These are phyloP conservation scores for Plagodis pulveraria DNA, from an alignment of 2,888 invertebrate genomes.

Conservation along the genomic window DNA sequence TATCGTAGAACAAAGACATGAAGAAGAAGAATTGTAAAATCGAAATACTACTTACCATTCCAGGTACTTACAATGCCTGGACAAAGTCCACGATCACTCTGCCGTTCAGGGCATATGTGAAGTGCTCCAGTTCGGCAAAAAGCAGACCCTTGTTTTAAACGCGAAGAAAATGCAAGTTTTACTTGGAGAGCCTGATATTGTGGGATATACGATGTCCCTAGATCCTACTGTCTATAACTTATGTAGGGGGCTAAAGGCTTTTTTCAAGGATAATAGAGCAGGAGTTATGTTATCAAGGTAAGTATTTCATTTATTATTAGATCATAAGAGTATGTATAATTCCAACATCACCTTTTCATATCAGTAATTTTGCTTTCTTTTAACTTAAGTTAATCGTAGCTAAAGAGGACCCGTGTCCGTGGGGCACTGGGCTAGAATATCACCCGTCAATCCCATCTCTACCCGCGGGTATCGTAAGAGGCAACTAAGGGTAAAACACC, in stretches of 20 bases:
- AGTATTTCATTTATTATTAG: slow-evolving; percentile 1
- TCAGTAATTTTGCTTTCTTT: neutral
- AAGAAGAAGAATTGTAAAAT: neutral
- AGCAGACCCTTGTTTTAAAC: slow-evolving; percentile 67
- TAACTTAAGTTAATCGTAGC: too few relatives aligned
- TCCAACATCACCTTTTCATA: too few relatives aligned
- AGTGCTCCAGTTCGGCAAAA: slow-evolving; percentile 76
- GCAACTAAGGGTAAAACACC: too few relatives aligned
- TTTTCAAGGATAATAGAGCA: slow-evolving; percentile 80
- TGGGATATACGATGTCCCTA: slow-evolving; percentile 75
- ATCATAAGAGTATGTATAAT: neutral
- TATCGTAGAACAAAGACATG: too few relatives aligned
- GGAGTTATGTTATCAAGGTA: slow-evolving; percentile 79
- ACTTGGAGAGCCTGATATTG: slow-evolving; percentile 74
- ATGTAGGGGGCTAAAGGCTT: slow-evolving; percentile 82
- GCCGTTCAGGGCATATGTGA: slow-evolving; percentile 76
- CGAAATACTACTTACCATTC: slow-evolving; percentile 5
- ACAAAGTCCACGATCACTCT: slow-evolving; percentile 78
- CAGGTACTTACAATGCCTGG: slow-evolving; percentile 73
- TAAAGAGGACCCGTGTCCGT: too few relatives aligned
- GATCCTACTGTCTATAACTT: slow-evolving; percentile 79
- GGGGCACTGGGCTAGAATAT: too few relatives aligned
- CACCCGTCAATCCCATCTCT: too few relatives aligned
- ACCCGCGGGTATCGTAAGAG: too few relatives aligned
- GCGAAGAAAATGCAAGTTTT: slow-evolving; percentile 73